Evolutionary conservation across 1,140 invertebrate species (phyloP), one percentile per base, ranked within the genome.

Genomic region (Wasmannia auropunctata): DNA sequence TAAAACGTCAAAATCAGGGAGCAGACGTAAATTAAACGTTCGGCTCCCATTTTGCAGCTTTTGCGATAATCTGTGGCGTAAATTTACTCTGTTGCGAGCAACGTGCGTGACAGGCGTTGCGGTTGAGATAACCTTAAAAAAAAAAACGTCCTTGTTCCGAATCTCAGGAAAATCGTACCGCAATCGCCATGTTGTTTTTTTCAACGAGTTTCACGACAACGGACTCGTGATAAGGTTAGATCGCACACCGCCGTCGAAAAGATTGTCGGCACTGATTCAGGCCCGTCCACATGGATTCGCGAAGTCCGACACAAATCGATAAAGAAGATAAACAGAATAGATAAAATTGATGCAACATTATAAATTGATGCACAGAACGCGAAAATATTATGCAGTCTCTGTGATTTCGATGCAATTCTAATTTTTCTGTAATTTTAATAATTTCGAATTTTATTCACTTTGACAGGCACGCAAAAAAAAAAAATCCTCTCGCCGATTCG

Each of bases 71-170:
- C n/a, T n/a, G 11, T 34, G 19, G 6, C 16, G 0, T 22, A 14
- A 34, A 19, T 19, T 37, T 34, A 51, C 51, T 40, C n/a, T 77
- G 31, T 54, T 74, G n/a, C 51, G 34, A 11, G 0, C 37, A 6
- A 56, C 28, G n/a, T 25, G 11, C 51, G 37, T 46, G 51, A 37
- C 58, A 46, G 4, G 14, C 43, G 60, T 65, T 65, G 22, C 60
- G 63, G 22, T 67, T 67, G 43, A 79, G 60, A 83, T 83, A 83
- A 83, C 79, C 79, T 83, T 65, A 0, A 11, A 34, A 63, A 74
- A 81, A 83, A 80, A 81, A 83, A 43, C 25, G 51, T n/a, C 67
- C 79, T 58, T 7, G 34, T 6, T 6, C 31, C 14, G 14, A 51
- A 77, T 46, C 37, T 62, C n/a, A 46, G 2, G 19, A 14, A 60